Evolutionary conservation across 2,797 vertebrate genomes (phyloP).

Genomic region (Chrosomus eos): DNA sequence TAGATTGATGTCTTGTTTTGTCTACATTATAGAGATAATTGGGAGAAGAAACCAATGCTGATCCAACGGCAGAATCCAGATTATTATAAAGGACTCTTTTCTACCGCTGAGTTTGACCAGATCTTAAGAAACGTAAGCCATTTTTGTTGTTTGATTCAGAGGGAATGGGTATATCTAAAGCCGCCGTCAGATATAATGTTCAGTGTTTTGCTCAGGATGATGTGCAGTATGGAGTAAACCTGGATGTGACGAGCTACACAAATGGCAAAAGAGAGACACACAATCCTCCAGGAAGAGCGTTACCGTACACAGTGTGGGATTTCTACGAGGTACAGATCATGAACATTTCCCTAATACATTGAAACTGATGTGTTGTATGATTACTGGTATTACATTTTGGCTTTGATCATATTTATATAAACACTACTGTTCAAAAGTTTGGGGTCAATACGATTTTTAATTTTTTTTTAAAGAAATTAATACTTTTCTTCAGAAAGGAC

Average conservation of each 20-base stretch:
- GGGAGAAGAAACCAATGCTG: constrained; percentile 91
- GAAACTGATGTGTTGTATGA: not conserved
- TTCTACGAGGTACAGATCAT: constrained; percentile 80
- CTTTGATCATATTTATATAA: no score
- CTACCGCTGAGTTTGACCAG: constrained; percentile 87
- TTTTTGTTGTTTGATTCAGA: not conserved
- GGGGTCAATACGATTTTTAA: no score
- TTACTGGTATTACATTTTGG: not conserved
- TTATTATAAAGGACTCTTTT: constrained; percentile 92
- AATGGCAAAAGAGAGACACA: constrained; percentile 88
- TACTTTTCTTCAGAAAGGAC: no score
- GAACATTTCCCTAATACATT: not conserved
- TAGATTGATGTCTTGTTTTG: constrained; percentile 3
- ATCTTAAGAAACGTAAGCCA: constrained; percentile 81
- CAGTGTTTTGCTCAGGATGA: constrained; percentile 72
- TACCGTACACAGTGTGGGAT: constrained; percentile 90
- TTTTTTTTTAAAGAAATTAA: no score
- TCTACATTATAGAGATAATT: constrained; percentile 76
- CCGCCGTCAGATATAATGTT: not conserved
- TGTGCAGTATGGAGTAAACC: constrained; percentile 89
- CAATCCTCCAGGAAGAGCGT: constrained; percentile 87
- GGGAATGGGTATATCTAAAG: not conserved
- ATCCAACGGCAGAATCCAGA: constrained; percentile 80
- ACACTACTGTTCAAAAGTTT: no score
- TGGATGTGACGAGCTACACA: constrained; percentile 94